phyloP scores from a whole-genome alignment of 2,113 vertebrate species.

The Etia nguti region DNA sequence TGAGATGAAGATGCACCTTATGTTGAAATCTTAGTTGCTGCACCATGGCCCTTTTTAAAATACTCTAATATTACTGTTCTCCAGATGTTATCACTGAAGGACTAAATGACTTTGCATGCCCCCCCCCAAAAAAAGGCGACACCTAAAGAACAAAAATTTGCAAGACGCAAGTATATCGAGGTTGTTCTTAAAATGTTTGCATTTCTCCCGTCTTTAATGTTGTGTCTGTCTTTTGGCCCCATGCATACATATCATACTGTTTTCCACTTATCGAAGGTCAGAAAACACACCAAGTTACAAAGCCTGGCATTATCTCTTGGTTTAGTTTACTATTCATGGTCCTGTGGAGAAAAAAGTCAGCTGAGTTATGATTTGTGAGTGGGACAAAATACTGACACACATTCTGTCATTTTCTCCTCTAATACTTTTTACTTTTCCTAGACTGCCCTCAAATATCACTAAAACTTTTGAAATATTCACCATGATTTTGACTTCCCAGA shows the following conservation, averaged over 20 bases:
- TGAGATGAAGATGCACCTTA: not conserved
- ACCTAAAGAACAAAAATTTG: not conserved
- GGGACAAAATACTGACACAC: not conserved
- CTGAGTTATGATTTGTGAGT: constrained; percentile 21
- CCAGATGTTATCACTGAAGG: not conserved
- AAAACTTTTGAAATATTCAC: not conserved
- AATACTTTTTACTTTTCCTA: not conserved
- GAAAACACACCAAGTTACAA: not conserved
- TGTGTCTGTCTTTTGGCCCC: not conserved
- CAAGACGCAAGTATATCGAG: not conserved
- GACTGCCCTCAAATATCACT: not conserved
- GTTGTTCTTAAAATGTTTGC: not conserved
- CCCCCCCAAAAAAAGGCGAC: not conserved
- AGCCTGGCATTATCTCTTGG: not conserved
- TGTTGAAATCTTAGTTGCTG: not conserved
- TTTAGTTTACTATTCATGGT: too few species aligned
- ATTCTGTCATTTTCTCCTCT: not conserved
- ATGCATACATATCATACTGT: not conserved
- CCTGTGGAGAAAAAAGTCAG: not conserved
- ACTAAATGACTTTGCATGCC: not conserved
- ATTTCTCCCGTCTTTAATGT: not conserved
- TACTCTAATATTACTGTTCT: not conserved
- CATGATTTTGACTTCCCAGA: not conserved
- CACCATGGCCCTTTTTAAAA: not conserved
- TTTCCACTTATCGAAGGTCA: not conserved